phyloP scores from a whole-genome alignment of 2,797 vertebrate species.

The Caiman crocodilus region DNA sequence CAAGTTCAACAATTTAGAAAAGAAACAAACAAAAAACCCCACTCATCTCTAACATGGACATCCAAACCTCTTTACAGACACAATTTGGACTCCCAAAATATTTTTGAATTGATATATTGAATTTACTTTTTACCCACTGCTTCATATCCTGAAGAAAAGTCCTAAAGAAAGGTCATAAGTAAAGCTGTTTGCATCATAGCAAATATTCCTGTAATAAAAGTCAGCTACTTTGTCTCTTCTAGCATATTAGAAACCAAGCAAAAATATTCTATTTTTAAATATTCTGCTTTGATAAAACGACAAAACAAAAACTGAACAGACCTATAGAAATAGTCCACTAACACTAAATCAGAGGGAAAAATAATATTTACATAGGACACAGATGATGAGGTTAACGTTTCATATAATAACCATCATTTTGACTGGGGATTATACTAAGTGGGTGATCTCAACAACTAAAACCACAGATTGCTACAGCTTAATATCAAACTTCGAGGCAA shows the following conservation, averaged over 20 bases:
- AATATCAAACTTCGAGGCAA: neutral
- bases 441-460: neutral
- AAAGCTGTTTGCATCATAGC: neutral
- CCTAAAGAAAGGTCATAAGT: neutral
- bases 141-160: neutral
- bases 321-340: neutral
- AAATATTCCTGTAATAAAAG: neutral
- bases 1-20: neutral
- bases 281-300: neutral
- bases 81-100: neutral
- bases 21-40: neutral
- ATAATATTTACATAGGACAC: neutral
- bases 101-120: neutral
- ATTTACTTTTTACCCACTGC: neutral
- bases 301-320: neutral
- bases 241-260: neutral
- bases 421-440: neutral
- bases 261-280: neutral
- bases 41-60: neutral
- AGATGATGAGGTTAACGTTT: neutral
- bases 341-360: neutral
- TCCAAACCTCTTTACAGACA: neutral
- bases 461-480: neutral
- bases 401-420: neutral
- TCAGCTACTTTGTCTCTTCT: neutral